Evolutionary conservation across 2,113 vertebrate species (phyloP).

Genomic region (Arvicanthis niloticus): DNA sequence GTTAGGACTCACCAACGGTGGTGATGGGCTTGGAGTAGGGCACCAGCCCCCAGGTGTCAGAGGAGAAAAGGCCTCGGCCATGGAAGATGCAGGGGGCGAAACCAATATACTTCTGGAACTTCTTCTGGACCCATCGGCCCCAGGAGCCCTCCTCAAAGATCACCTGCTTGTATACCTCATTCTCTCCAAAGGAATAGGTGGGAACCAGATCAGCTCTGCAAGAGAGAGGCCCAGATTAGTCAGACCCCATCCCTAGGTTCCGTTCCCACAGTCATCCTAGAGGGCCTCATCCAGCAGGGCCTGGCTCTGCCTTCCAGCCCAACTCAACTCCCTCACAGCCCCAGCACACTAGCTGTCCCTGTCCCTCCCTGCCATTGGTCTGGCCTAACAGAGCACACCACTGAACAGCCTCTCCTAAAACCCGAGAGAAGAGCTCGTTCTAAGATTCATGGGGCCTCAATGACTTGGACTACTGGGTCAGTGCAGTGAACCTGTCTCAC

Average conservation of each 20-base stretch:
- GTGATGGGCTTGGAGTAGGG: constrained; percentile 96
- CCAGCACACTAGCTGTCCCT: not conserved
- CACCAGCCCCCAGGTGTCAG: constrained; percentile 93
- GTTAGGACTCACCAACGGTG: constrained; percentile 91
- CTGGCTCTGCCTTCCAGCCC: not conserved
- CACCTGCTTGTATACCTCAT: constrained; percentile 95
- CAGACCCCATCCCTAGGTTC: not conserved
- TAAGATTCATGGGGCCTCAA: not conserved
- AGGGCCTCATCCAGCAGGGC: not conserved
- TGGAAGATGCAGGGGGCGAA: constrained; percentile 97
- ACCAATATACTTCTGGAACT: constrained; percentile 95
- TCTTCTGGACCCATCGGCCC: constrained; percentile 92
- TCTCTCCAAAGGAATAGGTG: constrained; percentile 97
- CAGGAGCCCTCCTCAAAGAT: constrained; percentile 94
- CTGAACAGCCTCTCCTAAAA: not conserved
- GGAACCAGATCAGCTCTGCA: constrained; percentile 96
- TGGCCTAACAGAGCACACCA: not conserved
- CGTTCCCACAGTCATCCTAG: not conserved
- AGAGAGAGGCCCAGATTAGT: not conserved
- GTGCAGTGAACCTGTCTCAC: not conserved
- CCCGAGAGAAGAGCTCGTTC: not conserved
- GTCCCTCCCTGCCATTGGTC: not conserved
- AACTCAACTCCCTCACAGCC: not conserved
- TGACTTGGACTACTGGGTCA: not conserved
- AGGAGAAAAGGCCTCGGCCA: constrained; percentile 94